Percentiles rank a stretch among this genome's conserved stretches.
phyloP scores from a whole-genome alignment of 2,113 vertebrate genomes.

The Brachyistius frenatus region DNA sequence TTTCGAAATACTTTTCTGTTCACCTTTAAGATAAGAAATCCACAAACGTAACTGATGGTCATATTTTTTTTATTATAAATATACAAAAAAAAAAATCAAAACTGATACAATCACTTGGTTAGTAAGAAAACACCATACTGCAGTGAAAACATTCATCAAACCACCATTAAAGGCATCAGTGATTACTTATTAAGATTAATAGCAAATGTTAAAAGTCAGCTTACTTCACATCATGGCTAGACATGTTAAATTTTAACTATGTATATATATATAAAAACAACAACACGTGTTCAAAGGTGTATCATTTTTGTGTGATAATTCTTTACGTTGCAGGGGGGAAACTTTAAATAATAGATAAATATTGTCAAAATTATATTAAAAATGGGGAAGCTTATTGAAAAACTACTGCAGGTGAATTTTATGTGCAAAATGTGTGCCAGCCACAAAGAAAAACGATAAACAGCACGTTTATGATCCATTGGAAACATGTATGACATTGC shows the following conservation, averaged over 20 bases:
- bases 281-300: conserved; percentile 39
- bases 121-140: conserved; percentile 69
- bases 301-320: conserved; percentile 34
- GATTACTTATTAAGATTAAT: conserved; percentile 51
- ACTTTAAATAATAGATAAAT: conserved; percentile 69
- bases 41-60: not conserved
- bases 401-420: conserved; percentile 48
- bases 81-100: conserved; percentile 74
- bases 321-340: conserved; percentile 27
- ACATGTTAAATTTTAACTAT: conserved; percentile 34
- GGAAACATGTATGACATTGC: conserved; percentile 28
- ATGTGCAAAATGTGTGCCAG: conserved; percentile 78
- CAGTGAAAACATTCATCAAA: conserved; percentile 68
- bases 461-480: conserved; percentile 33
- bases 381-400: conserved; percentile 35
- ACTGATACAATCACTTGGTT: conserved; percentile 74
- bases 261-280: conserved; percentile 34
- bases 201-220: conserved; percentile 33
- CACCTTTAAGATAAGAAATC: not conserved
- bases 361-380: conserved; percentile 67
- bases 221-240: conserved; percentile 49
- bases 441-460: conserved; percentile 66
- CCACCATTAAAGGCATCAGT: conserved; percentile 55
- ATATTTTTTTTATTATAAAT: conserved; percentile 80
- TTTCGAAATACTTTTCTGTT: not conserved